These are phyloP conservation scores for Leptinotarsa undecemlineata DNA, from an alignment of 1,140 invertebrate genomes.

Conservation along the genomic window DNA sequence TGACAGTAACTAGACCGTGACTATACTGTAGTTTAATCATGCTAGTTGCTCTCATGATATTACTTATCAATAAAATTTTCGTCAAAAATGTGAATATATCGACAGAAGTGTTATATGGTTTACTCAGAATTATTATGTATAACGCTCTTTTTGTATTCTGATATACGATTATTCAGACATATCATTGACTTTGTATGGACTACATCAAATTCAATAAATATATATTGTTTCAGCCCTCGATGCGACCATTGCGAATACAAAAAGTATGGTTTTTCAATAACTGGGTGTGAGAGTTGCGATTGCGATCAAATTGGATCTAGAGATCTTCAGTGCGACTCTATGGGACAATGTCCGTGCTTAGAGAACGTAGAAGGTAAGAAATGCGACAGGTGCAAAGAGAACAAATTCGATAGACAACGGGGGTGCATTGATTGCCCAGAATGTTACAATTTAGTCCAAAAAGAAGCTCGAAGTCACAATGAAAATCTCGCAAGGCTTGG, in stretches of 20 bases:
- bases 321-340: constrained; percentile 78
- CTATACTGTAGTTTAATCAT: no score
- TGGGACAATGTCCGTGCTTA: constrained; percentile 87
- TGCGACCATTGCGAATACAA: constrained; percentile 85
- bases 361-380: constrained; percentile 87
- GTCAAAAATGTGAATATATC: no score
- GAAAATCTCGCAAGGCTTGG: constrained; percentile 66
- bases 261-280: constrained; percentile 86
- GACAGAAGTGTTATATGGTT: no score
- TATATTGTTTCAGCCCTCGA: constrained; percentile 57
- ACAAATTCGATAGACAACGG: constrained; percentile 82
- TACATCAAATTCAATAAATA: no score
- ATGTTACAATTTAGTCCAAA: constrained; percentile 92
- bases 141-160: no score
- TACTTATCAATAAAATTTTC: no score
- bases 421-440: constrained; percentile 89
- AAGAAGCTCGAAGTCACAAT: constrained; percentile 81
- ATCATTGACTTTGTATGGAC: no score
- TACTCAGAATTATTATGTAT: no score
- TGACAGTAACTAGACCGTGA: no score
- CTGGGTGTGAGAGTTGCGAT: constrained; percentile 84
- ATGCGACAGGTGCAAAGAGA: constrained; percentile 92
- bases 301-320: constrained; percentile 89
- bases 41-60: no score
- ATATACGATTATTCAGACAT: no score